These are phyloP conservation scores for Polyommatus iphigenia DNA, from an alignment of 2,888 invertebrate genomes.

Conservation along the genomic window DNA sequence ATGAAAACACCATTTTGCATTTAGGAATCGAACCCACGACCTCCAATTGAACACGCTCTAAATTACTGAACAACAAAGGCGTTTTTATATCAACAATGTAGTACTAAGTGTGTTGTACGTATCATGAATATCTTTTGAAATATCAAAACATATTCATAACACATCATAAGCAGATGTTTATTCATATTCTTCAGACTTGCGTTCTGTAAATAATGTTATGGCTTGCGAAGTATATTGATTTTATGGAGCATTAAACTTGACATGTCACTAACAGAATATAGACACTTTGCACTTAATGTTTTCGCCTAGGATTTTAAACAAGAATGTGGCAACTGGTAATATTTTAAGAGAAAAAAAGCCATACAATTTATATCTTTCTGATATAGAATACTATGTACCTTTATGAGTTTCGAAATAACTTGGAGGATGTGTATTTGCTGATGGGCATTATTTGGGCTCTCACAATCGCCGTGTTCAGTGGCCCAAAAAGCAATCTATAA, in stretches of 20 bases:
- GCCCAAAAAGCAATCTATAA: conserved; percentile 8
- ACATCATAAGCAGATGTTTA: background rate
- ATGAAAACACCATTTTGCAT: too few species aligned
- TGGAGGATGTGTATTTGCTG: background rate
- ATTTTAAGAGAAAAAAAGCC: too few species aligned
- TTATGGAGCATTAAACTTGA: background rate
- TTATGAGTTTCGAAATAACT: too few species aligned
- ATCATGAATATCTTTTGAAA: too few species aligned
- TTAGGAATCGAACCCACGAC: too few species aligned
- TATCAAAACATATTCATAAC: background rate
- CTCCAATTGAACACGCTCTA: too few species aligned
- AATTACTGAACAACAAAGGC: too few species aligned
- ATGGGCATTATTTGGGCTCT: background rate
- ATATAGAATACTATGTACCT: too few species aligned
- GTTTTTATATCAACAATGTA: too few species aligned
- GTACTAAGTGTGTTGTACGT: too few species aligned
- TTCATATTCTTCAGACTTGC: background rate
- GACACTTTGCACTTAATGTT: background rate
- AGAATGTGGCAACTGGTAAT: too few species aligned
- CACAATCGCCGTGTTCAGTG: background rate
- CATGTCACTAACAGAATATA: background rate
- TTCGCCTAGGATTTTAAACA: background rate
- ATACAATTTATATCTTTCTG: too few species aligned
- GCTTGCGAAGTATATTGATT: conserved; percentile 1
- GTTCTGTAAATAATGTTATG: background rate